phyloP scores from a whole-genome alignment of 2,888 invertebrate genomes.

The Temnothorax unifasciatus region DNA sequence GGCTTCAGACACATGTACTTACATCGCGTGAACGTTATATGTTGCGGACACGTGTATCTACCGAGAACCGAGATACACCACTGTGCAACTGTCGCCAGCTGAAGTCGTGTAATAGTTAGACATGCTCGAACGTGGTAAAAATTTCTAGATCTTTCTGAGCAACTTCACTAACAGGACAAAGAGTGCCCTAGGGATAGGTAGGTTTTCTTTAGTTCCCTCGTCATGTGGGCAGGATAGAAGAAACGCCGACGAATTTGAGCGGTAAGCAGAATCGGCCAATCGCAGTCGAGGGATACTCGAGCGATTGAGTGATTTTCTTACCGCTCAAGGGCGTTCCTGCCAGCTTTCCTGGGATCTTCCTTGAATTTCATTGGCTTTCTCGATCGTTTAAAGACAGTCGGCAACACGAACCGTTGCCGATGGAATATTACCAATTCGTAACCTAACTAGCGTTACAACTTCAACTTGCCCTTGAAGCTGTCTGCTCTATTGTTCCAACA shows the following conservation, averaged over 20 bases:
- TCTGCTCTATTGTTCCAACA: neutral
- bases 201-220: neutral
- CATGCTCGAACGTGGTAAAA: too few species aligned
- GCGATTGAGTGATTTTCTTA: neutral
- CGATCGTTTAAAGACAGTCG: neutral
- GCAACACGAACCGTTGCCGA: too few species aligned
- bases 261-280: neutral
- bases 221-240: neutral
- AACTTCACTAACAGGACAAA: neutral
- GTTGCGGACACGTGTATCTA: neutral
- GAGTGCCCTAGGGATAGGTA: neutral
- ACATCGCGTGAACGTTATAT: too few species aligned
- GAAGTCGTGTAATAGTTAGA: neutral
- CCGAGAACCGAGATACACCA: neutral
- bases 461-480: neutral
- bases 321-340: neutral
- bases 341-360: neutral
- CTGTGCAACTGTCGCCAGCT: neutral
- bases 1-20: too few species aligned
- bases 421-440: too few species aligned
- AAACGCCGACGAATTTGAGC: neutral
- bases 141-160: too few species aligned
- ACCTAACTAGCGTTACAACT: too few species aligned
- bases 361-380: constrained; percentile 1
- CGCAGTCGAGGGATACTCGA: neutral